Conservation (phyloP, 2,113 vertebrate genomes). For the Tenrec ecaudatus region DNA sequence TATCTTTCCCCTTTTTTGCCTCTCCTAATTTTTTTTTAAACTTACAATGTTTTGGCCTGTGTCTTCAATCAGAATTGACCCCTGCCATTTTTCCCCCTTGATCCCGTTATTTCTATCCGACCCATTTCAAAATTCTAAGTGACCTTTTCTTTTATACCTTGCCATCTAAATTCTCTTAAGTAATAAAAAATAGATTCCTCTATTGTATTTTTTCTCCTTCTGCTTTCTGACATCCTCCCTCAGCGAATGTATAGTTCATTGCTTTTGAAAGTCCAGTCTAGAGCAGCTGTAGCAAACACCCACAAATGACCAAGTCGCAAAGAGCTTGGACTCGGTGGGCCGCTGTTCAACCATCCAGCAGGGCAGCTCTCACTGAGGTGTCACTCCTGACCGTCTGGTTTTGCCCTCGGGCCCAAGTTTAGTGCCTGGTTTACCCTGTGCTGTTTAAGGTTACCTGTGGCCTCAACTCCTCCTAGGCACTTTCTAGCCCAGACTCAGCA, state of each 20-base stretch:
- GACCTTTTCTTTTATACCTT: not conserved
- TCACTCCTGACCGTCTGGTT: not conserved
- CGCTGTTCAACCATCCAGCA: rapidly evolving
- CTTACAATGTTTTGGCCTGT: too few species aligned
- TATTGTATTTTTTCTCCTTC: not conserved
- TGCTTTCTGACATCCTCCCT: not conserved
- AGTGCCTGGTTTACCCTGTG: too few species aligned
- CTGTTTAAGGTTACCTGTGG: too few species aligned
- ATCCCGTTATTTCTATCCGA: not conserved
- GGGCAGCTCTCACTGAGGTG: not conserved
- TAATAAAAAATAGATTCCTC: not conserved
- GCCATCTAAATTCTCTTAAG: not conserved
- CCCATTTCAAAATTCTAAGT: not conserved
- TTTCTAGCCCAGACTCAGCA: too few species aligned
- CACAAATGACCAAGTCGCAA: not conserved
- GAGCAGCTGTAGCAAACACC: not conserved
- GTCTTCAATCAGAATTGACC: not conserved
- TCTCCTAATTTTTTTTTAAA: not conserved
- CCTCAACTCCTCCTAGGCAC: too few species aligned
- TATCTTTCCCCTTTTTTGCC: not conserved
- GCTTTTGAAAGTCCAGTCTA: not conserved
- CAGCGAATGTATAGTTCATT: not conserved
- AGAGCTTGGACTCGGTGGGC: not conserved
- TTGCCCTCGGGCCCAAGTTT: not conserved
- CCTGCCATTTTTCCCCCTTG: not conserved